A percentile compares a stretch with the other conserved stretches of the same genome.
phyloP scores from a whole-genome alignment of 2,888 invertebrate species.

The Nesidiocoris tenuis region DNA sequence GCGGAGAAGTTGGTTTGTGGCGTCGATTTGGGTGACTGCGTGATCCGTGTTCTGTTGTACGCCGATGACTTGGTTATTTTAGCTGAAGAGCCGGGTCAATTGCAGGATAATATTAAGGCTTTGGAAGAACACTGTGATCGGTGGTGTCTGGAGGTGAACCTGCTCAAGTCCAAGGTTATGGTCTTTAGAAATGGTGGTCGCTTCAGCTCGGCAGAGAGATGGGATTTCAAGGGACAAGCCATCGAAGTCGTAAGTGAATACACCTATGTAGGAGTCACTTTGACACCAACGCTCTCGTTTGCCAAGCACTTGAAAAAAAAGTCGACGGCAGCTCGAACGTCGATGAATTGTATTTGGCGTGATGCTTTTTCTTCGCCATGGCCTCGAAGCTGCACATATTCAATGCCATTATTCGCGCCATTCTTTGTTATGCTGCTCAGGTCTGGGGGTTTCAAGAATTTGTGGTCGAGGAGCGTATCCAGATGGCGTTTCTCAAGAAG shows the following conservation, averaged over 20 bases:
- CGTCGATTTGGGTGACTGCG: neutral
- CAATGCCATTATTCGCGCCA: neutral
- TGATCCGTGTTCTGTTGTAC: neutral
- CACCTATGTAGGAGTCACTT: neutral
- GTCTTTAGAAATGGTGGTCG: conserved; percentile 14
- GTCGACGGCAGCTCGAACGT: neutral
- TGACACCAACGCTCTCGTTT: neutral
- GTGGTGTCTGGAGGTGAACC: conserved; percentile 20
- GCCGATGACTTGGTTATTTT: conserved; percentile 8
- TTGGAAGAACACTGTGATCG: conserved; percentile 2
- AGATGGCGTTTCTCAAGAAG: neutral
- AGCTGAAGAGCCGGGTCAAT: conserved; percentile 6
- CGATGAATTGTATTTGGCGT: neutral
- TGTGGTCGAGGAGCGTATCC: neutral
- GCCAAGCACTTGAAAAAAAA: neutral
- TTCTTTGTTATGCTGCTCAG: conserved; percentile 11
- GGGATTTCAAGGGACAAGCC: neutral
- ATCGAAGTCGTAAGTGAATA: neutral
- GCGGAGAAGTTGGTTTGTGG: no score
- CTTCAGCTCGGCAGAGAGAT: neutral
- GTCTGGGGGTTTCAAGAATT: neutral
- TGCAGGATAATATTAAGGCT: conserved; percentile 1
- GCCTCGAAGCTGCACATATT: neutral
- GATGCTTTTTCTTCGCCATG: neutral
- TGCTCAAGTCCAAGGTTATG: conserved; percentile 9